Evolutionary conservation across 2,797 vertebrate genomes (phyloP), one percentile per base, ranked within the genome.

Genomic region (Propithecus perrieri): DNA sequence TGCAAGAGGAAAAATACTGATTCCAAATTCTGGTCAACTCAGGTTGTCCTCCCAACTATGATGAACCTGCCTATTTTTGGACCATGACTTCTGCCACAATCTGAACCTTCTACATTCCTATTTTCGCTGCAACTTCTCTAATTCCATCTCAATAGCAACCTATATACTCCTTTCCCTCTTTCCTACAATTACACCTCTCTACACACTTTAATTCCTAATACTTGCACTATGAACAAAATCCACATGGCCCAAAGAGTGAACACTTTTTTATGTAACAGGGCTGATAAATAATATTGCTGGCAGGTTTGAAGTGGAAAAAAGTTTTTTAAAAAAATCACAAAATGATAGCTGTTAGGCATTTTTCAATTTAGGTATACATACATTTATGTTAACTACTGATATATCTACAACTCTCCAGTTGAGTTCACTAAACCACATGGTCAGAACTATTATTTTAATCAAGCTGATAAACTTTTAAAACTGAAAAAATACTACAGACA

Each of bases 361-460:
- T 95, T 92, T 20, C 65, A 46, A 65, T 33, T 50, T 72, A 84
- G 59, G 11, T 11, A 86, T n/a, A 71, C 18, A 14, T 55, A 18
- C 50, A 38, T 85, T 41, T 87, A 33, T 35, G 91, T 59, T 57
- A 76, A 85, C 41, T 84, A 78, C 28, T 89, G 46, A 53, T 81
- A 28, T 22, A 76, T 22, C 35, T 61, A 61, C 50, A 43, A 83
- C 24, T 85, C 78, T 79, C 28, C 53, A 93, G 15, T 5, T 76
- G 50, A 93, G 28, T 30, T 91, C 67, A 83, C 22, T 84, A 93
- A 69, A 91, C 1, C 53, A 33, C 30, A 93, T 1, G 18, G 28
- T 93, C 74, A 87, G 20, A 96, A 95, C 48, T 38, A 92, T 13
- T 63, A 74, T 35, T 86, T 91, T 80, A 67, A 95, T 50, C 12